These are phyloP conservation scores for Porites cylindrica DNA, from an alignment of 92 coral and sea anemone species.

Conservation along the genomic window DNA sequence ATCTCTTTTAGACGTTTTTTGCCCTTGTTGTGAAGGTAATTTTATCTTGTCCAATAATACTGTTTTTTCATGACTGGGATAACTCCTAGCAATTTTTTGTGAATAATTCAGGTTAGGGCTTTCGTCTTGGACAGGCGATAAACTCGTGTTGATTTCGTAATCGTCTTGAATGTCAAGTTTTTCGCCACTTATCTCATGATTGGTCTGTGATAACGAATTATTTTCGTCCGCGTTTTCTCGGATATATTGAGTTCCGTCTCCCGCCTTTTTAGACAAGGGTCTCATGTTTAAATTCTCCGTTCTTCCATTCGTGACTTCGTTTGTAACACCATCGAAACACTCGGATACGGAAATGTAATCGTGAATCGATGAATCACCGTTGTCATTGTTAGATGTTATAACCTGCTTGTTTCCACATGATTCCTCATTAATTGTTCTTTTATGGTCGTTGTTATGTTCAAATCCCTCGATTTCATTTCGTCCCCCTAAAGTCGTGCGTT, in stretches of 20 bases:
- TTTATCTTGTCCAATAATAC: neutral
- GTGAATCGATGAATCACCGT: neutral
- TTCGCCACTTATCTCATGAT: neutral
- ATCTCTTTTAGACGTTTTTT: neutral
- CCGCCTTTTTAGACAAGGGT: constrained; percentile 2
- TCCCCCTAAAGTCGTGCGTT: neutral
- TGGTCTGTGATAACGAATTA: neutral
- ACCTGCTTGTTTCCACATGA: neutral
- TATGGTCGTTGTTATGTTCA: neutral
- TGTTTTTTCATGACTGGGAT: constrained; percentile 12
- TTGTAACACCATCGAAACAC: neutral
- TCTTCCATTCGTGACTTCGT: constrained; percentile 14
- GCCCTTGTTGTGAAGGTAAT: neutral
- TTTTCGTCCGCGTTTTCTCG: neutral
- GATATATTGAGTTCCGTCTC: neutral
- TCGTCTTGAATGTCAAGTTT: neutral
- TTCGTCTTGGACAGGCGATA: neutral
- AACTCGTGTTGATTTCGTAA: neutral
- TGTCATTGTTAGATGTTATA: neutral
- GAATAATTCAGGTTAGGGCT: neutral
- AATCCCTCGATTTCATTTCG: neutral
- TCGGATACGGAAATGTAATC: neutral
- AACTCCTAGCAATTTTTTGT: too few species aligned
- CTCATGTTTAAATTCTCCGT: neutral
- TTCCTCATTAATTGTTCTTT: neutral